A percentile compares a stretch with the other conserved stretches of the same genome.
Evolutionary conservation across 2,113 vertebrate genomes (phyloP).

Genomic region (Gadus macrocephalus): DNA sequence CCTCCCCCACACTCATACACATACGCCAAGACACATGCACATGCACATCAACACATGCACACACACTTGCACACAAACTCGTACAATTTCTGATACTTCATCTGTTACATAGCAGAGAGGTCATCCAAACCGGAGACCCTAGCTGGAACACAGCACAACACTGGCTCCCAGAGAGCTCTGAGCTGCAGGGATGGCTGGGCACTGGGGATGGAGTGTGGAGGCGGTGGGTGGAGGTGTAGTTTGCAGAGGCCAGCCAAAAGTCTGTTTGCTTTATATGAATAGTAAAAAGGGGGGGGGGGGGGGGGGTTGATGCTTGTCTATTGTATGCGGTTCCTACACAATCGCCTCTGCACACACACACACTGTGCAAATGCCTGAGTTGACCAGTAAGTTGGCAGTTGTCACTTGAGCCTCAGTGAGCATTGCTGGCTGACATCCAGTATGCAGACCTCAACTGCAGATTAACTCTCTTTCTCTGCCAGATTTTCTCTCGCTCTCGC

Average conservation of each 20-base stretch:
- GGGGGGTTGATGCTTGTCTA: background rate
- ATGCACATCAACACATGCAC: background rate
- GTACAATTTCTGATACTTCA: conserved; percentile 47
- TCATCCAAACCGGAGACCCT: conserved; percentile 55
- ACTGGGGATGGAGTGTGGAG: too few species aligned
- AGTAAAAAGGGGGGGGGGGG: conserved; percentile 16
- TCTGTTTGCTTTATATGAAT: conserved; percentile 47
- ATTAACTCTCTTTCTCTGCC: too few species aligned
- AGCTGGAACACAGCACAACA: conserved; percentile 33
- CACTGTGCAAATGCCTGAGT: too few species aligned
- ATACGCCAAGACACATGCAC: conserved; percentile 6
- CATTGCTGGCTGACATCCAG: too few species aligned
- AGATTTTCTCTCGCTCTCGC: too few species aligned
- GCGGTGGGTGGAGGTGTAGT: conserved; percentile 27
- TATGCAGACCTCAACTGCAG: too few species aligned
- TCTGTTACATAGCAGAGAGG: conserved; percentile 58
- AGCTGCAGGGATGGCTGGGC: conserved; percentile 34
- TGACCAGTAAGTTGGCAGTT: too few species aligned
- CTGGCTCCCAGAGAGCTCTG: conserved; percentile 47
- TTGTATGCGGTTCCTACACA: conserved; percentile 4
- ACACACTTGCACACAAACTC: too few species aligned
- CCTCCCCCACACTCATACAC: too few species aligned
- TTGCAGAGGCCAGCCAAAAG: conserved; percentile 34
- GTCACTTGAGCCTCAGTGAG: too few species aligned
- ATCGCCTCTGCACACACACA: background rate